phyloP scores from a whole-genome alignment of 2,113 vertebrate species.

The Anser brachyrhynchus region DNA sequence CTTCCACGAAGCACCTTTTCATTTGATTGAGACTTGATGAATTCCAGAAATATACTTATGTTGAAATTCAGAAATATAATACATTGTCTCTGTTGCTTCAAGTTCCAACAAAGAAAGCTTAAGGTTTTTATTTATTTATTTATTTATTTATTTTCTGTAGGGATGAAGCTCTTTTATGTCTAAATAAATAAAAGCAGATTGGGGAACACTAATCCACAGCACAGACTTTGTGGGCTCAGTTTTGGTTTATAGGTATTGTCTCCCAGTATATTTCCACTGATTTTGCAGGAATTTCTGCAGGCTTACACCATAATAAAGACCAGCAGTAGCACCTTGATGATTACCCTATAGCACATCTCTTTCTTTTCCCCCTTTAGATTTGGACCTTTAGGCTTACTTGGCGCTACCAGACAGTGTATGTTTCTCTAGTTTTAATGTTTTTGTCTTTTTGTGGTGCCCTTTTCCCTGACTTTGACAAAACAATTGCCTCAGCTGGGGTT shows the following conservation, averaged over 20 bases:
- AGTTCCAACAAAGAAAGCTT: background rate
- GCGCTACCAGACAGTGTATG: background rate
- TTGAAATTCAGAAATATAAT: background rate
- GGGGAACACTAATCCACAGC: fast-evolving
- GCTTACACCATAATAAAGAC: background rate
- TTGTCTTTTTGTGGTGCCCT: background rate
- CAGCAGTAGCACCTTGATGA: background rate
- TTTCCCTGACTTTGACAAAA: background rate
- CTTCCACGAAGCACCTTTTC: background rate
- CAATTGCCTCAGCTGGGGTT: background rate
- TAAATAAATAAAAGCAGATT: background rate
- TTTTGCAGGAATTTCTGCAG: background rate
- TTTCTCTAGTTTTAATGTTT: background rate
- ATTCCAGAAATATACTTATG: background rate
- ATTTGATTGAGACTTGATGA: fast-evolving
- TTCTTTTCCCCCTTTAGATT: background rate
- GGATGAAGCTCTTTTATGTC: background rate
- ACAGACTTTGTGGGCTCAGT: background rate
- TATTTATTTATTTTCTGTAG: background rate
- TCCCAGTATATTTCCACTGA: background rate
- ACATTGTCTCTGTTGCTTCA: background rate
- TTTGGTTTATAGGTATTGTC: background rate
- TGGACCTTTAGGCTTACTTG: background rate
- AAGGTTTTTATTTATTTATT: background rate
- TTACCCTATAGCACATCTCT: background rate